Evolutionary conservation across 1,140 invertebrate species (phyloP), one percentile per base, ranked within the genome.

Genomic region (Coelopa frigida): DNA sequence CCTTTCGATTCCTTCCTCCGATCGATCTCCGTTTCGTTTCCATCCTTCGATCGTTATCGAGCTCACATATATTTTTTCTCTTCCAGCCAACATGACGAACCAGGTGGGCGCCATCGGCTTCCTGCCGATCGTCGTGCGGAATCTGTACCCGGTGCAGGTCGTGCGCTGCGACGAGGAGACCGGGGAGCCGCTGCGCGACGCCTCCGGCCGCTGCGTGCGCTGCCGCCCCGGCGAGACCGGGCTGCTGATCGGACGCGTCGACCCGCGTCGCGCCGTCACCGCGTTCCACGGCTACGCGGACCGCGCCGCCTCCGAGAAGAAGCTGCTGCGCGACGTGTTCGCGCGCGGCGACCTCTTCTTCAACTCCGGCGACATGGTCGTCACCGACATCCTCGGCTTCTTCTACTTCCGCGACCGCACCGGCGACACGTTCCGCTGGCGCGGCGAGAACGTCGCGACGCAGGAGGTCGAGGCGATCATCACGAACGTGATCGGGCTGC

Each of bases 361-460:
- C 63, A 84, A 94, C 55, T 89, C 92, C 7, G 91, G 94, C 48
- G 95, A 98, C 73, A 81, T 98, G 52, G 73, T 98, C 29, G 78
- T 89, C 1, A 85, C 84, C 78, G 94, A 98, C 65, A 83, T 93
- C 37, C 78, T 84, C 29, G 93, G 94, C 4, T 97, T 94, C 68
- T 86, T 91, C 57, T 98, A 92, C 69, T 98, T 98, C 70, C 89
- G 85, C 55, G 94, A 98, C 65, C 79, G 95, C 53, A 94, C 89
- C 14, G 94, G 94, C 10, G 94, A 98, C 63, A 98, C 94, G 1
- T 98, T 90, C 66, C 85, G 94, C 53, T 90, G 85, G 85, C 81
- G 86, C 48, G 94, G 94, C 22, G 96, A 99, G 72, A 98, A 98
- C 68, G 93, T 98, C 0, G 89, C 93, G 0, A 98, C 95, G 5